Evolutionary conservation across 2,888 invertebrate species (phyloP).

Genomic region (Eupithecia pulchellata): DNA sequence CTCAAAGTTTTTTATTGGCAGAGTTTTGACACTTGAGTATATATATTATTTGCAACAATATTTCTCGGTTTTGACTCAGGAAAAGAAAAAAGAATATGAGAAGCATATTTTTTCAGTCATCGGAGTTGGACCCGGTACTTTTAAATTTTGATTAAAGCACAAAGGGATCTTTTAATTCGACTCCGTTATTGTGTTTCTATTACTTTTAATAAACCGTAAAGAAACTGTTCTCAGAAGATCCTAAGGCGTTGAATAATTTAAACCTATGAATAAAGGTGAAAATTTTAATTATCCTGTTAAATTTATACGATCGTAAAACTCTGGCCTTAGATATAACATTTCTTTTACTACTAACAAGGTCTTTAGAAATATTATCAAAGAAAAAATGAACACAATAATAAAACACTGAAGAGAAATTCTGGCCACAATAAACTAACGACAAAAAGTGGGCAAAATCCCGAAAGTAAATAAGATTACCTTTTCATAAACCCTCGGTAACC

Average conservation of each 20-base stretch:
- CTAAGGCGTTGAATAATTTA: conserved; percentile 29
- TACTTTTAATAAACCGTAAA: conserved; percentile 25
- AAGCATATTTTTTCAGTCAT: no score
- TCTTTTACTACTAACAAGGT: conserved; percentile 9
- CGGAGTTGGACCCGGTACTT: neutral
- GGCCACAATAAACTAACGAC: conserved; percentile 8
- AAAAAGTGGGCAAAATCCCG: conserved; percentile 19
- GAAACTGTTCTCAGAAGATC: conserved; percentile 15
- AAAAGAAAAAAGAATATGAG: no score
- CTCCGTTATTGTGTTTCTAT: conserved; percentile 36
- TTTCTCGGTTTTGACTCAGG: neutral
- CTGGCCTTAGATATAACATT: neutral
- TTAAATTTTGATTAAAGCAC: conserved; percentile 23
- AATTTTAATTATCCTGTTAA: conserved; percentile 24
- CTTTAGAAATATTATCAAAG: conserved; percentile 11
- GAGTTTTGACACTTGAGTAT: no score
- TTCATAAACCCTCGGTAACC: conserved; percentile 31
- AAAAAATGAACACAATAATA: conserved; percentile 5
- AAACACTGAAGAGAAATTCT: neutral
- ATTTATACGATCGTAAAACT: conserved; percentile 2
- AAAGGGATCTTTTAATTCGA: conserved; percentile 34
- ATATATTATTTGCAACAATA: neutral
- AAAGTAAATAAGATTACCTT: conserved; percentile 33
- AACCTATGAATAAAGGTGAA: conserved; percentile 18
- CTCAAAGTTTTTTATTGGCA: no score